Evolutionary conservation across 2,113 vertebrate genomes (phyloP), one percentile per base, ranked within the genome.

Genomic region (Raja brachyura): DNA sequence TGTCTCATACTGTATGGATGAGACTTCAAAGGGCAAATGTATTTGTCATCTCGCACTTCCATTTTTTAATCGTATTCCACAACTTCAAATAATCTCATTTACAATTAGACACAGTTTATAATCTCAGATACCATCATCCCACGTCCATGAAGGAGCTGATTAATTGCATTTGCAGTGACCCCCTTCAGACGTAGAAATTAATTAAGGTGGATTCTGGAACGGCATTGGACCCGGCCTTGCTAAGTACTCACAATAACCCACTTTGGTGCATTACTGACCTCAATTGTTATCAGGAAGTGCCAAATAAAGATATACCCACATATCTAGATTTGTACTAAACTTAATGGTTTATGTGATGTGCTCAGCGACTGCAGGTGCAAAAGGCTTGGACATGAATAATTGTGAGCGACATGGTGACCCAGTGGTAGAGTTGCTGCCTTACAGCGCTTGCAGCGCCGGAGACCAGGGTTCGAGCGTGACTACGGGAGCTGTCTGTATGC

Each of bases 11-110:
- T 20, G 31, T 90, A 90, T 66, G 63, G 61, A 90, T 68, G 88
- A 92, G 66, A 92, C 63, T 92, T 92, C 88, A 92, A 92, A 92
- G 88, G 88, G 31, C 66, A 73, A 48, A 33, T 25, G 18, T 70
- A 68, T 92, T 31, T 68, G 33, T 92, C 33, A 73, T 92, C 66
- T 48, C 48, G 18, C 18, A 92, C 66, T 92, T 92, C 22, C 88
- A 90, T 0, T 90, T 90, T 90, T 70, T 68, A 68, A 70, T 90
- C 33, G 68, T 70, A 33, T 25, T 70, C 18, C 16, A 48, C 33
- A 70, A 90, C 63, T 70, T 90, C n/a, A 70, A 90, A 90, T 70
- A 39, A 70, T 70, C 88, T 90, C 14, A 70, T 90, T 90, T 90
- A 70, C 88, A 70, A 90, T 90, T 70, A 48, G 31, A 90, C 88